phyloP scores from a whole-genome alignment of 2,113 vertebrate species.

The Odontophorus gujanensis region DNA sequence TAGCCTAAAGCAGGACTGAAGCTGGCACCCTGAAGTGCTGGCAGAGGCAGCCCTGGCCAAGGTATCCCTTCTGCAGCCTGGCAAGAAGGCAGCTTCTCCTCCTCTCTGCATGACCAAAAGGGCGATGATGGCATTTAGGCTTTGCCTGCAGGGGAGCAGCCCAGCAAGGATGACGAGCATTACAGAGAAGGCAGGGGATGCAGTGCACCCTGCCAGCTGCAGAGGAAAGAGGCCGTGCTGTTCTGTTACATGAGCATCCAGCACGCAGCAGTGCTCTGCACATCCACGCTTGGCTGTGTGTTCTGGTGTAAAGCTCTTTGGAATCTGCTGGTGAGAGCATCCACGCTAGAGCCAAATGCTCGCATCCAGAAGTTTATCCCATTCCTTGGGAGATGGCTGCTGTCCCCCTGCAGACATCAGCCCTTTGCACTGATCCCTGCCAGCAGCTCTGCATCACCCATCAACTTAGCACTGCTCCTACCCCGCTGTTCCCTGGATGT shows the following conservation, averaged over 20 bases:
- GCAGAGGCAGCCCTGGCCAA: not conserved
- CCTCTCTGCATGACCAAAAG: fast-evolving
- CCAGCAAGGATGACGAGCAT: not conserved
- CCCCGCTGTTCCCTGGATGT: not conserved
- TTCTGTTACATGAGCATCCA: not conserved
- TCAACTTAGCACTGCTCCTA: not conserved
- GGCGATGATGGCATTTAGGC: not conserved
- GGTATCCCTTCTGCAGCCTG: too few relatives aligned
- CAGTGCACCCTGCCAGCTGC: not conserved
- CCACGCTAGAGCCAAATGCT: not conserved
- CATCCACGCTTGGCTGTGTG: not conserved
- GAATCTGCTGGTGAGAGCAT: not conserved
- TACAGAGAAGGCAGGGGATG: not conserved
- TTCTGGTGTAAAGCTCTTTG: not conserved
- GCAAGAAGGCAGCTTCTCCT: not conserved
- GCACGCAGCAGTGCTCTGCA: not conserved
- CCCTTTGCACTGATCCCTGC: not conserved
- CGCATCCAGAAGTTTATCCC: not conserved
- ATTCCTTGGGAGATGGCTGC: not conserved
- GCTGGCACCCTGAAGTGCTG: not conserved
- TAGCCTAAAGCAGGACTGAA: not conserved
- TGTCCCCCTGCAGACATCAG: not conserved
- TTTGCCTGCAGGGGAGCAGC: not conserved
- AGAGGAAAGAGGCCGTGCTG: not conserved
- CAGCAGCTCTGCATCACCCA: not conserved